These are phyloP conservation scores for Sinocyclocheilus maitianheensis DNA, from an alignment of 2,113 vertebrate genomes.

Conservation along the genomic window DNA sequence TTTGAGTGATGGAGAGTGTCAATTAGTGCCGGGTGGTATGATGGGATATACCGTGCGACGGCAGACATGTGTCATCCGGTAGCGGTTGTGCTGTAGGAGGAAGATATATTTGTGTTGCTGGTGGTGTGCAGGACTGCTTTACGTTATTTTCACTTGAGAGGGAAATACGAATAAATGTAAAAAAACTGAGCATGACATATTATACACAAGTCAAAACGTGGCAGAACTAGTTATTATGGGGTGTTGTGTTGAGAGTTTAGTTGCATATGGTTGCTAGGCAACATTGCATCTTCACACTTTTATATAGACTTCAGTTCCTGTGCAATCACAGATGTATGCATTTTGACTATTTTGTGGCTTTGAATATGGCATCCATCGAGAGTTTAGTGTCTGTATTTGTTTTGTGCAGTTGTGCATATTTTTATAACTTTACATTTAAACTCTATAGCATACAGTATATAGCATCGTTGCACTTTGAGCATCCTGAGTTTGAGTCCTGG, in stretches of 20 bases:
- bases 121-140: background rate
- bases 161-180: background rate
- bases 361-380: background rate
- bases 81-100: background rate
- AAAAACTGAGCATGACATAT: background rate
- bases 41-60: background rate
- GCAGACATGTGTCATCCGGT: background rate
- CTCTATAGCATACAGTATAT: background rate
- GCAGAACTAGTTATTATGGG: background rate
- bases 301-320: background rate
- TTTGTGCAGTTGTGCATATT: background rate
- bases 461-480: background rate
- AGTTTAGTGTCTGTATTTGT: background rate
- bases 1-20: conserved; percentile 7
- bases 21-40: background rate
- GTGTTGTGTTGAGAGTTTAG: background rate
- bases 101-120: background rate
- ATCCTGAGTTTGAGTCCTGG: background rate
- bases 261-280: background rate
- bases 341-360: background rate
- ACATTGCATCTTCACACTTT: background rate
- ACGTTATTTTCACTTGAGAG: background rate
- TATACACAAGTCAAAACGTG: background rate
- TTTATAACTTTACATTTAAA: background rate
- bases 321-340: background rate